A percentile compares a stretch with the other conserved stretches of the same genome.
Evolutionary conservation across 2,113 vertebrate genomes (phyloP).

Genomic region (Phyllostomus discolor): DNA sequence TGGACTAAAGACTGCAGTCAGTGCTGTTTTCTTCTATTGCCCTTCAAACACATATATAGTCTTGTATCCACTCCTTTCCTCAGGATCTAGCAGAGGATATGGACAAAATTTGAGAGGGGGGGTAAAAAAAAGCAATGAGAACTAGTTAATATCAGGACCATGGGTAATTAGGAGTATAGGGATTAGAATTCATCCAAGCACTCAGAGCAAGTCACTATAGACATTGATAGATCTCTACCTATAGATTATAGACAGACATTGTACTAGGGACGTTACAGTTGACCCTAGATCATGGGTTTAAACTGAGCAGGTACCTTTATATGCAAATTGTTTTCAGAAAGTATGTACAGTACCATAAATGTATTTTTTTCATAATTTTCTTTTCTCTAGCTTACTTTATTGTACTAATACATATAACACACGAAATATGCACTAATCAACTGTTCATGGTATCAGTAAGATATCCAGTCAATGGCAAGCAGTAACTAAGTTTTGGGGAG

Average conservation of each 20-base stretch:
- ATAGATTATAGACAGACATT: neutral
- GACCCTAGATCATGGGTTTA: neutral
- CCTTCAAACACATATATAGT: neutral
- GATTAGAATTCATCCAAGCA: neutral
- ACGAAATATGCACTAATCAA: neutral
- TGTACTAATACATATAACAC: neutral
- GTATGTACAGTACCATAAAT: neutral
- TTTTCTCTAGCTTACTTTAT: neutral
- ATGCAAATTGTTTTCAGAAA: neutral
- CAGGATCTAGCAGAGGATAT: neutral
- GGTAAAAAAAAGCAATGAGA: neutral
- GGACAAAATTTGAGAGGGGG: neutral
- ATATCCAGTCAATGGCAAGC: neutral
- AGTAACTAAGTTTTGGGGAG: neutral
- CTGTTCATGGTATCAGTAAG: neutral
- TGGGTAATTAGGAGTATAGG: neutral
- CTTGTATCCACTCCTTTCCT: neutral
- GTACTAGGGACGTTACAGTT: neutral
- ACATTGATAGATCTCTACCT: neutral
- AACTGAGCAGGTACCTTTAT: neutral
- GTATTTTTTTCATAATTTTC: neutral
- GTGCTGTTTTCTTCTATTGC: neutral
- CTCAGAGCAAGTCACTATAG: neutral
- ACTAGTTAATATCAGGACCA: neutral
- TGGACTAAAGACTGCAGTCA: neutral